Evolutionary conservation across 2,888 invertebrate species (phyloP).

Genomic region (Zelleria hepariella): DNA sequence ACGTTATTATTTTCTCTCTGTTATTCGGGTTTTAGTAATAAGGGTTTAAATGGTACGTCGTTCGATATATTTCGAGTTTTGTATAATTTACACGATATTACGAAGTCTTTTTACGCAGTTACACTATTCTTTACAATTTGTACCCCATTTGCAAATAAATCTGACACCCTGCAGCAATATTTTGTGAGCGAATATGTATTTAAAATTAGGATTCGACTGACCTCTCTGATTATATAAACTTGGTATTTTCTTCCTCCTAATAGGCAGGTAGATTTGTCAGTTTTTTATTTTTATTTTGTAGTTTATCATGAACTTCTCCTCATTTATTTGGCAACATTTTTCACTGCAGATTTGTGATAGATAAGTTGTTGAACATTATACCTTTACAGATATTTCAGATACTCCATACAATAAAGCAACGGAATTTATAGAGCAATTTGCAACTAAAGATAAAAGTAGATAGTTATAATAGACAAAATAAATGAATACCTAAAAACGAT

Average conservation of each 20-base stretch:
- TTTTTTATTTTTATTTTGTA: neutral
- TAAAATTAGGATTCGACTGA: conserved; percentile 4
- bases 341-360: neutral
- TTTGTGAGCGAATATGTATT: neutral
- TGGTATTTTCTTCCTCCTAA: neutral
- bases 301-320: neutral
- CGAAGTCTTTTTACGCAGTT: neutral
- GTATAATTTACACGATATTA: neutral
- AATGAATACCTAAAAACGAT: conserved; percentile 43
- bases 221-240: neutral
- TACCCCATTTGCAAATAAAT: neutral
- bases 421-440: conserved; percentile 57
- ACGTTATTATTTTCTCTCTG: no score
- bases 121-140: neutral
- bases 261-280: neutral
- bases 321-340: neutral
- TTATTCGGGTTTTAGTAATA: neutral
- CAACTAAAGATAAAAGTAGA: conserved; percentile 33
- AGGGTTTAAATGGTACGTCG: neutral
- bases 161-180: neutral
- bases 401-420: conserved; percentile 45
- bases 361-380: neutral
- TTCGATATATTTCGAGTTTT: neutral
- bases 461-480: conserved; percentile 25
- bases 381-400: neutral